Percentiles rank a stretch among this genome's conserved stretches.
Evolutionary conservation across 2,888 invertebrate species (phyloP).

Genomic region (Gymnocheta viridis): DNA sequence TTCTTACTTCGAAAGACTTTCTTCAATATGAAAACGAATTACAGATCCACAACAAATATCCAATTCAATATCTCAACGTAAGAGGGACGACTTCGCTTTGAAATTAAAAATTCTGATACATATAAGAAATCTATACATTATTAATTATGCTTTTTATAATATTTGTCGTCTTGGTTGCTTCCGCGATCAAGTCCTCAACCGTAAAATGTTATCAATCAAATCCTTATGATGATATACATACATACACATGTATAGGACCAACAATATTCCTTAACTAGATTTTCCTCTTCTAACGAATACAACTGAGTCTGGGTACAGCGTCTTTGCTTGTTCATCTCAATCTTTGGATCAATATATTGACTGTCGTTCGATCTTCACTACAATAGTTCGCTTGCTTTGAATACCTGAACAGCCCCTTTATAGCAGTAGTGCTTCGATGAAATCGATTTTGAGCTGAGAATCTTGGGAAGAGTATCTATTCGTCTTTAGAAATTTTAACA

Average conservation of each 20-base stretch:
- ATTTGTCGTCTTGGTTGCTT: conserved; percentile 5
- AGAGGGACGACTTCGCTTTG: conserved; percentile 62
- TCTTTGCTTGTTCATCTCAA: conserved; percentile 6
- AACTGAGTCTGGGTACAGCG: neutral
- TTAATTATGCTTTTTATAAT: neutral
- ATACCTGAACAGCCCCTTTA: conserved; percentile 14
- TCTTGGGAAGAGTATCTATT: conserved; percentile 67
- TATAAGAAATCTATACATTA: neutral
- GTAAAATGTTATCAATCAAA: neutral
- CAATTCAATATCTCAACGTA: conserved; percentile 25
- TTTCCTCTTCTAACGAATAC: neutral
- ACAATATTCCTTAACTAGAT: neutral
- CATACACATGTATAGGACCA: too few species aligned
- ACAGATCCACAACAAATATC: conserved; percentile 37
- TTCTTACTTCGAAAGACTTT: conserved; percentile 3
- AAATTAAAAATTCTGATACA: neutral
- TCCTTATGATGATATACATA: conserved; percentile 26
- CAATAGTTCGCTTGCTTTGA: conserved; percentile 16
- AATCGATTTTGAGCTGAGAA: conserved; percentile 7
- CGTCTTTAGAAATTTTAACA: conserved; percentile 44
- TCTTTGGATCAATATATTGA: neutral
- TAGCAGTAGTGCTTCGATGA: neutral
- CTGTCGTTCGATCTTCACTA: neutral
- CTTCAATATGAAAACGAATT: conserved; percentile 9
- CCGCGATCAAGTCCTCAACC: conserved; percentile 5